Percentiles rank a stretch among this genome's conserved stretches.
Conservation (phyloP, 2,113 vertebrate genomes). For the Scomber japonicus region DNA sequence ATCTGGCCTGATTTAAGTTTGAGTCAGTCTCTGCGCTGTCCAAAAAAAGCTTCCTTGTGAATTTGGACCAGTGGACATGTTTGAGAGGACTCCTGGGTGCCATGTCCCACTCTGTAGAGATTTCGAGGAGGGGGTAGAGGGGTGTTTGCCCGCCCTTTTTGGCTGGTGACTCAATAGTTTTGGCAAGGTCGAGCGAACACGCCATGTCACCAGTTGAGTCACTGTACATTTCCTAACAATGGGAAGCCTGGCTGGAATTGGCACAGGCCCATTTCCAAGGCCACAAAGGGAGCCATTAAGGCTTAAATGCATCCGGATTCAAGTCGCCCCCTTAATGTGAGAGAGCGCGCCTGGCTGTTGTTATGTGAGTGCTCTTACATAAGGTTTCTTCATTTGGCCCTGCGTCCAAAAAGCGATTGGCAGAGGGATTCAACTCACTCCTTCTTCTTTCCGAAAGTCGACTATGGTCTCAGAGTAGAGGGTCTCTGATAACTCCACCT, state of each 20-base stretch:
- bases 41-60: conserved; percentile 6
- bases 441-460: background rate
- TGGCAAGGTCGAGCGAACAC: conserved; percentile 41
- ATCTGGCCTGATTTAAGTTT: conserved; percentile 29
- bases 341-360: conserved; percentile 7
- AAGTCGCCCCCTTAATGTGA: conserved; percentile 7
- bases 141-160: conserved; percentile 26
- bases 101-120: background rate
- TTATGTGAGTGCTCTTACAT: conserved; percentile 10
- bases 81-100: conserved; percentile 23
- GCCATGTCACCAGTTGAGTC: conserved; percentile 52
- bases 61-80: conserved; percentile 8
- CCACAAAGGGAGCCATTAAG: conserved; percentile 47
- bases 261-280: conserved; percentile 30
- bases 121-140: conserved; percentile 1
- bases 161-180: conserved; percentile 34
- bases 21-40: background rate
- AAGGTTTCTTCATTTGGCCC: conserved; percentile 42
- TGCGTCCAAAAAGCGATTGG: conserved; percentile 5
- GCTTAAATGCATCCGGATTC: conserved; percentile 38
- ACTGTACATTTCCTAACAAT: conserved; percentile 46
- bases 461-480: background rate
- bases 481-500: conserved; percentile 18
- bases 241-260: conserved; percentile 23
- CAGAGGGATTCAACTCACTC: background rate